Base-by-base conservation (phyloP, 1,140 invertebrate species). In the Sinella curviseta region DNA sequence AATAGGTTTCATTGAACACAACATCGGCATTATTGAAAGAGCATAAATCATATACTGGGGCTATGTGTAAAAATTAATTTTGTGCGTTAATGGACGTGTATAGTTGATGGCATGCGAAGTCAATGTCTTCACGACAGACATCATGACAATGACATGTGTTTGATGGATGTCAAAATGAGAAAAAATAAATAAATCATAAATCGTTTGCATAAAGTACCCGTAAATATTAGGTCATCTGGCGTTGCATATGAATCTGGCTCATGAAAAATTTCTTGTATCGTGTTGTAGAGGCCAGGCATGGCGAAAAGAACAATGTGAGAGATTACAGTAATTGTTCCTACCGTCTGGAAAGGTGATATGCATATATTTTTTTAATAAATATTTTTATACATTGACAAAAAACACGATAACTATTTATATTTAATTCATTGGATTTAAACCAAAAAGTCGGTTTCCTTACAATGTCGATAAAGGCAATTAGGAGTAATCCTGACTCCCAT, bases 381-480 rank as follows among this genome's bases (percentile, higher is more conserved):
- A 67, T 67, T 67, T 67, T 8, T 12, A 67, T 67, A 12, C 12
- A 12, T 16, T 67, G 17, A 67, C 26, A n/a, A n/a, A n/a, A n/a
- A n/a, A n/a, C n/a, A n/a, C n/a, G n/a, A n/a, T n/a, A n/a, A n/a
- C n/a, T n/a, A n/a, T n/a, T n/a, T n/a, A n/a, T n/a, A n/a, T n/a
- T n/a, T n/a, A n/a, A n/a, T n/a, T n/a, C n/a, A n/a, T n/a, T n/a
- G n/a, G n/a, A n/a, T n/a, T n/a, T n/a, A n/a, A n/a, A n/a, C n/a
- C n/a, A n/a, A n/a, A n/a, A n/a, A n/a, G n/a, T n/a, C n/a, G n/a
- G 57, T 14, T 77, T 77, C 57, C 79, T 80, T 74, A 80, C 79
- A 74, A 80, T 80, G 36, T 80, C 79, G 24, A 80, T 80, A 65
- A 80, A 80, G 24, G 79, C 79, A 34, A 80, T 80, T 20, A 80